These are phyloP conservation scores for Orchesella cincta DNA, from an alignment of 1,140 invertebrate genomes.

Conservation along the genomic window DNA sequence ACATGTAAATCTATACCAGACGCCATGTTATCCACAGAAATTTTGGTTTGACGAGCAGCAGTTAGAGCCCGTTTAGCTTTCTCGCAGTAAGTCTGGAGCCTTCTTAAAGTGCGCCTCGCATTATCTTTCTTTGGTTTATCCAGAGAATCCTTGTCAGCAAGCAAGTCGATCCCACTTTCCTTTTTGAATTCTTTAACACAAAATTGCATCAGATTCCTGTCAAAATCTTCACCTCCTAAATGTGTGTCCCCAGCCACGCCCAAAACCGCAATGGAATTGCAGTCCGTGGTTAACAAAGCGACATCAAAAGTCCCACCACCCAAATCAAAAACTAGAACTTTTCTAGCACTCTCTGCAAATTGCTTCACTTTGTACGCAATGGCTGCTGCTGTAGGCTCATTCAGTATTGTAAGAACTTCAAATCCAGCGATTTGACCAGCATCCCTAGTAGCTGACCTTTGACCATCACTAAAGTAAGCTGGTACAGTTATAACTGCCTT, in stretches of 20 bases:
- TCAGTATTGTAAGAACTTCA: constrained; percentile 35
- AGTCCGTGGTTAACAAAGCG: constrained; percentile 91
- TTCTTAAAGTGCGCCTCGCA: constrained; percentile 75
- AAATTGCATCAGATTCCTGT: constrained; percentile 91
- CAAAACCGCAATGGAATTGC: constrained; percentile 68
- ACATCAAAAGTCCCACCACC: constrained; percentile 74
- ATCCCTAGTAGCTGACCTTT: constrained; percentile 53
- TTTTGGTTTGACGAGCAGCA: constrained; percentile 86
- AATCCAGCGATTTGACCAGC: constrained; percentile 52
- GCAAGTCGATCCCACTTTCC: constrained; percentile 84
- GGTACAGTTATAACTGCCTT: background rate
- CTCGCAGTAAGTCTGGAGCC: constrained; percentile 90
- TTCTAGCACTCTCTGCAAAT: constrained; percentile 52
- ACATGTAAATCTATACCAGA: constrained; percentile 97
- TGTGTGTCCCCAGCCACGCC: constrained; percentile 79
- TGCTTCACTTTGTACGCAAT: background rate
- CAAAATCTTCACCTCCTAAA: constrained; percentile 96
- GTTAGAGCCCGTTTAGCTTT: constrained; percentile 93
- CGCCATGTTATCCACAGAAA: constrained; percentile 91
- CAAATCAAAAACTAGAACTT: background rate
- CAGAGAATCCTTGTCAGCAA: constrained; percentile 94
- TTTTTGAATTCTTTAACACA: constrained; percentile 64
- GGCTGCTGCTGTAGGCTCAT: constrained; percentile 9
- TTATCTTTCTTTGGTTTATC: constrained; percentile 64
- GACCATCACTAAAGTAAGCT: constrained; percentile 53